Conservation (phyloP, 2,888 invertebrate genomes). For the Seira musarum region DNA sequence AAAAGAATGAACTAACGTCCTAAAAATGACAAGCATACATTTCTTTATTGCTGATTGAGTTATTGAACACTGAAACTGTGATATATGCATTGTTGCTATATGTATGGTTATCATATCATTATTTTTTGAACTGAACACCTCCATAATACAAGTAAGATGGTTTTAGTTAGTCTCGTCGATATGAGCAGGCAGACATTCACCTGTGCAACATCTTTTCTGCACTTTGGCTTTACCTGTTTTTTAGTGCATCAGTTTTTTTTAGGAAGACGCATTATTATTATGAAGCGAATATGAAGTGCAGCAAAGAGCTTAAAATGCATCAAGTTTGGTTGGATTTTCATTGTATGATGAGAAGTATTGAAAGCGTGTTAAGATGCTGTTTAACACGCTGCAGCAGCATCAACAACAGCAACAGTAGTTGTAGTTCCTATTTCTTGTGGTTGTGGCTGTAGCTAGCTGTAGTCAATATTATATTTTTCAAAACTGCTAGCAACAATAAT, state of each 20-base stretch:
- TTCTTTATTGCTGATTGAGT: conserved; percentile 1
- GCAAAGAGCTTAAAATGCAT: neutral
- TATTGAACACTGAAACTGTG: neutral
- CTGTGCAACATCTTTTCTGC: neutral
- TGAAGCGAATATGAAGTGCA: neutral
- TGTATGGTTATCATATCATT: neutral
- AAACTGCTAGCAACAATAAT: conserved; percentile 13
- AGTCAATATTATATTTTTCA: neutral
- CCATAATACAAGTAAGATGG: neutral
- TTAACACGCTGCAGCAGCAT: conserved; percentile 6
- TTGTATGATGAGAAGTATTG: neutral
- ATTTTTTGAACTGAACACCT: neutral
- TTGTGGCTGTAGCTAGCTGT: no score
- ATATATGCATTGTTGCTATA: neutral
- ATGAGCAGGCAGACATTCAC: neutral
- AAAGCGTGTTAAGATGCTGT: neutral
- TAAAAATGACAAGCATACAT: neutral
- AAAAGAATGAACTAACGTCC: conserved; percentile 1
- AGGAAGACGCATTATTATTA: neutral
- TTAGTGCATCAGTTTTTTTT: no score
- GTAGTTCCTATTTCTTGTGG: no score
- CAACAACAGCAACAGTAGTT: neutral
- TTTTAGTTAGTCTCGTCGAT: neutral
- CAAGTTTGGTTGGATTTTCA: neutral
- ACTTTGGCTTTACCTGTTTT: no score